A percentile compares a stretch with the other conserved stretches of the same genome.
These are phyloP conservation scores for Mimas tiliae DNA, from an alignment of 2,888 invertebrate genomes.

Conservation along the genomic window DNA sequence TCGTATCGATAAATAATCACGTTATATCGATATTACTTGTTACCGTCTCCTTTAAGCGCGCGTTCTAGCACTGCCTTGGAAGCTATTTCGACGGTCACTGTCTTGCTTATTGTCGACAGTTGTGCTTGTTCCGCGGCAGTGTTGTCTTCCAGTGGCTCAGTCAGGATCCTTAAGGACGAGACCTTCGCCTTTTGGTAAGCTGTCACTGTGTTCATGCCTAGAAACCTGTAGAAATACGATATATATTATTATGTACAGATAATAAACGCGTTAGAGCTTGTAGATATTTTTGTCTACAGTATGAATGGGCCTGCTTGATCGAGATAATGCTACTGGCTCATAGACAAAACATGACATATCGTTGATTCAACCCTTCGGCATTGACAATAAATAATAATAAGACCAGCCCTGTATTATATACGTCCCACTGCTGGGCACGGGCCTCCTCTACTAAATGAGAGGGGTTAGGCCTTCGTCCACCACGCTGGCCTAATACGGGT, in stretches of 20 bases:
- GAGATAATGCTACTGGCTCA: too few species aligned
- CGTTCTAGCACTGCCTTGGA: conserved; percentile 71
- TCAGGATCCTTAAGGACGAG: conserved; percentile 91
- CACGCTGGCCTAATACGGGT: too few species aligned
- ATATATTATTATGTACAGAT: not conserved
- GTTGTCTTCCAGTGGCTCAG: conserved; percentile 52
- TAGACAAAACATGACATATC: too few species aligned
- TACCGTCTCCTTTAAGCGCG: conserved; percentile 70
- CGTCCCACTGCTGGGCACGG: too few species aligned
- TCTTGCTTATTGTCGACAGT: conserved; percentile 76
- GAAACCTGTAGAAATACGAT: conserved; percentile 85
- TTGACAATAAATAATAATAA: too few species aligned
- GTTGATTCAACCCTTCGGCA: too few species aligned
- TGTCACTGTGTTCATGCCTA: conserved; percentile 93
- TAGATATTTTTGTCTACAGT: too few species aligned
- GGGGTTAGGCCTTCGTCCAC: too few species aligned
- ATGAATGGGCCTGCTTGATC: too few species aligned
- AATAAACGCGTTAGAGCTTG: too few species aligned
- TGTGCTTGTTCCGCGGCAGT: conserved; percentile 52
- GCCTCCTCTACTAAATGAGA: too few species aligned
- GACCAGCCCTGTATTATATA: too few species aligned
- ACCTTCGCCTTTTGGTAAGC: conserved; percentile 97
- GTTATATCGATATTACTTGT: conserved; percentile 41
- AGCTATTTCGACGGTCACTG: conserved; percentile 79
- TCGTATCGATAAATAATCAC: not conserved